Evolutionary conservation across 1,140 invertebrate species (phyloP).

Genomic region (Atta colombica): DNA sequence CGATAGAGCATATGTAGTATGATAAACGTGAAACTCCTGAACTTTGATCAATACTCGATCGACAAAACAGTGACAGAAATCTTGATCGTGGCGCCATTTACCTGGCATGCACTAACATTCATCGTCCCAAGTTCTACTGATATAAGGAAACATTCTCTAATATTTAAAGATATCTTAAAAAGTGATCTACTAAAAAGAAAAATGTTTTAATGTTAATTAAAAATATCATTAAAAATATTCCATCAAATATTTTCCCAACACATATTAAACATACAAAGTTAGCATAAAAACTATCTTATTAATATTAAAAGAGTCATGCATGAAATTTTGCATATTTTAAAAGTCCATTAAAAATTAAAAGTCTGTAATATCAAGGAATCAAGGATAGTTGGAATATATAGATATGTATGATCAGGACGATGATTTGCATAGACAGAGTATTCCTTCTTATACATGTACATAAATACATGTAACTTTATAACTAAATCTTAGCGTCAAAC

Average conservation of each 20-base stretch:
- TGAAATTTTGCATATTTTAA: not conserved
- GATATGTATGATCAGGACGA: not conserved
- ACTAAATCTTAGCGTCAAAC: conserved; percentile 66
- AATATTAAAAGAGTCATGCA: not conserved
- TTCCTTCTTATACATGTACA: conserved; percentile 65
- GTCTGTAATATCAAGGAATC: not conserved
- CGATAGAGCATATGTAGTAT: not conserved
- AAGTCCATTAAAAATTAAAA: not conserved
- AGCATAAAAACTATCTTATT: not conserved
- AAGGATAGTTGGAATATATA: not conserved
- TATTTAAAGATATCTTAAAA: not conserved
- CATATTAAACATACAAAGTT: not conserved
- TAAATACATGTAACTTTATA: conserved; percentile 54
- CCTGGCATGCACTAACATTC: not conserved
- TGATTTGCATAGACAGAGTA: conserved; percentile 28
- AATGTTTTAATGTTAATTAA: not conserved
- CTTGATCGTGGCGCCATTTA: conserved; percentile 59
- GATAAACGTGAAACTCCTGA: not conserved
- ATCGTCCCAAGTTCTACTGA: not conserved
- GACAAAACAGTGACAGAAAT: conserved; percentile 29
- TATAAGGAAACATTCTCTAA: not conserved
- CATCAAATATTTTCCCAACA: not conserved
- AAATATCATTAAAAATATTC: not conserved
- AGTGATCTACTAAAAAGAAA: not conserved
- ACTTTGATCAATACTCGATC: conserved; percentile 21